Base-by-base conservation (phyloP, 2,113 vertebrate species). In the Hirundichthys speculiger region DNA sequence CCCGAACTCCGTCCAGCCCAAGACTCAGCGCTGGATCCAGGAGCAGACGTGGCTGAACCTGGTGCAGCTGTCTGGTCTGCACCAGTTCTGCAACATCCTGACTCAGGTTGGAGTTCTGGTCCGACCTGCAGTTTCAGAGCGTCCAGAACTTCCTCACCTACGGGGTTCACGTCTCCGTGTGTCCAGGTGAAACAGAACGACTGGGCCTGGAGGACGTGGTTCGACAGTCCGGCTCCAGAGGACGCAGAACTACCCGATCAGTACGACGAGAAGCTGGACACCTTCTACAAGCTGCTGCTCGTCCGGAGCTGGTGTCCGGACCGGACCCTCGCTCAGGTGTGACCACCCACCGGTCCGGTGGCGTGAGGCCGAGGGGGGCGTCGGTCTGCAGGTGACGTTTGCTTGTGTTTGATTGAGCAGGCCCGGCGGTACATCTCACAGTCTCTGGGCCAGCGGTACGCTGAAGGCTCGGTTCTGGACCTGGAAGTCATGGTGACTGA, bases 11-110 rank as follows among this genome's bases (percentile, higher is more conserved):
- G 96, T 94, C 72, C 94, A 94, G 47, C 50, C 90, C 16, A 97
- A 96, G 57, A 92, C 95, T 1, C 91, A 91, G 56, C 94, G 90
- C 64, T 97, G 96, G 95, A 95, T 97, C 61, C 80, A 93, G 25
- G 96, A 97, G 75, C 92, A 95, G 92, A 94, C 94, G 5, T 97
- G 96, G 95, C 53, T 96, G 48, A 96, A 96, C 74, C 85, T 97
- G 69, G 96, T 96, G 60, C 93, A 94, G 70, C 94, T 97, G 18
- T 94, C 93, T 82, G 95, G 95, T 67, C 89, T 95, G 11, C 63
- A 82, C 53, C 92, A 93, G 46, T 96, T 97, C 86, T 87, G 89
- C 51, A 92, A 93, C 77, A 79, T 96, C 74, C 89, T 95, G 57
- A 88, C 92, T 60, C 92, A 94, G 83, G 96, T 96, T 34, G 30